Percentiles rank a stretch among this genome's conserved stretches.
phyloP scores from a whole-genome alignment of 1,140 invertebrate species.

The Pseudomyrmex sp. region DNA sequence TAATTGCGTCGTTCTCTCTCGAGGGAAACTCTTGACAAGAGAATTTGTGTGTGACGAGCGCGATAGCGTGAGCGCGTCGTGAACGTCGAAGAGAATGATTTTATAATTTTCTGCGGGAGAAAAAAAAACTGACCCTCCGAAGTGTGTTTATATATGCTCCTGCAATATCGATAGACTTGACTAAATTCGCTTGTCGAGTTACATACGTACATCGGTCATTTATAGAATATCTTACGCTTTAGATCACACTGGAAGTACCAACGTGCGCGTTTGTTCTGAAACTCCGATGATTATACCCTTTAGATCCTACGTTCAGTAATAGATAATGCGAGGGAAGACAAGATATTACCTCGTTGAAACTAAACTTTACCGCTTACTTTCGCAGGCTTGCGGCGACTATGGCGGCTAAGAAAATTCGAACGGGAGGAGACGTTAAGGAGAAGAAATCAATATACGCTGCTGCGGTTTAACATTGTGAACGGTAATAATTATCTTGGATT shows the following conservation, averaged over 20 bases:
- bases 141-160: too few species aligned
- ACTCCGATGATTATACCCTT: conserved; percentile 57
- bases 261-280: neutral
- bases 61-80: too few species aligned
- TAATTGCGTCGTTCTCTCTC: too few species aligned
- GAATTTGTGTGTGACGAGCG: too few species aligned
- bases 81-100: too few species aligned
- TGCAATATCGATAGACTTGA: conserved; percentile 9
- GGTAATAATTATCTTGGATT: neutral
- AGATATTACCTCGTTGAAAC: conserved; percentile 59
- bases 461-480: neutral
- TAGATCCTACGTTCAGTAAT: conserved; percentile 32
- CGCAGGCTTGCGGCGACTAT: conserved; percentile 11
- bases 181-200: conserved; percentile 18
- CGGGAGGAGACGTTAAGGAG: neutral
- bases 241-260: conserved; percentile 11
- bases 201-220: neutral
- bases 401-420: conserved; percentile 7
- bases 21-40: too few species aligned
- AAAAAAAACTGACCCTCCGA: too few species aligned
- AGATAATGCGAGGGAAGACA: conserved; percentile 47
- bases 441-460: conserved; percentile 42
- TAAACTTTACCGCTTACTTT: conserved; percentile 39
- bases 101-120: too few species aligned
- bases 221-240: conserved; percentile 32